These are phyloP conservation scores for Clepsis dumicolana DNA, from an alignment of 2,888 invertebrate species.

Conservation along the genomic window DNA sequence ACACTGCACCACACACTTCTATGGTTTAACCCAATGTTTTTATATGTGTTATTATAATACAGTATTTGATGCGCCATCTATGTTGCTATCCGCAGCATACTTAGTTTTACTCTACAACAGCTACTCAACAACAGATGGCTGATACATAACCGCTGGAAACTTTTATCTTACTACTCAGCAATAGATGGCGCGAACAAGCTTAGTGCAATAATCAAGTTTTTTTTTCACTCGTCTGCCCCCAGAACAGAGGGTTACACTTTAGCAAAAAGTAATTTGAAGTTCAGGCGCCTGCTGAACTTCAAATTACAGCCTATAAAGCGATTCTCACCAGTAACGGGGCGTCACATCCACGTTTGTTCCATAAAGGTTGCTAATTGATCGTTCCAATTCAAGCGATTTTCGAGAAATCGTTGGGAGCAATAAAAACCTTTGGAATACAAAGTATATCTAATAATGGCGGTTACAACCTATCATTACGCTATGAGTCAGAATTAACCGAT, in stretches of 20 bases:
- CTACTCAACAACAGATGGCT: conserved; percentile 52
- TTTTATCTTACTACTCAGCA: conserved; percentile 8
- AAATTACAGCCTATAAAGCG: conserved; percentile 34
- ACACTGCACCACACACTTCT: no score
- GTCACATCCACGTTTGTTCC: conserved; percentile 31
- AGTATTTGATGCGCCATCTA: conserved; percentile 10
- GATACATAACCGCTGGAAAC: background rate
- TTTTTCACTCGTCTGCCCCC: background rate
- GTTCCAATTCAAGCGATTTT: conserved; percentile 46
- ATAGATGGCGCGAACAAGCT: conserved; percentile 22
- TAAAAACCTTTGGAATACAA: conserved; percentile 67
- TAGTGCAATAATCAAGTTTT: background rate
- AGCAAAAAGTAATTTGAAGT: conserved; percentile 12
- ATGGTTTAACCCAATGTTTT: no score
- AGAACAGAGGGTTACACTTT: background rate
- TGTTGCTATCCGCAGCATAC: conserved; percentile 49
- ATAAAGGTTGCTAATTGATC: conserved; percentile 36
- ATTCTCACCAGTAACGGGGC: conserved; percentile 36
- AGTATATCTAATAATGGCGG: conserved; percentile 62
- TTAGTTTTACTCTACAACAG: no score
- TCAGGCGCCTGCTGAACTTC: conserved; percentile 32
- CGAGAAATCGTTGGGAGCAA: conserved; percentile 58
- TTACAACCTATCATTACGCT: conserved; percentile 69
- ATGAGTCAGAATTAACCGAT: conserved; percentile 65
- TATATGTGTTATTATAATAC: background rate